A percentile compares a stretch with the other conserved stretches of the same genome.
phyloP scores from a whole-genome alignment of 2,888 invertebrate genomes.

The Epinotia ramella region DNA sequence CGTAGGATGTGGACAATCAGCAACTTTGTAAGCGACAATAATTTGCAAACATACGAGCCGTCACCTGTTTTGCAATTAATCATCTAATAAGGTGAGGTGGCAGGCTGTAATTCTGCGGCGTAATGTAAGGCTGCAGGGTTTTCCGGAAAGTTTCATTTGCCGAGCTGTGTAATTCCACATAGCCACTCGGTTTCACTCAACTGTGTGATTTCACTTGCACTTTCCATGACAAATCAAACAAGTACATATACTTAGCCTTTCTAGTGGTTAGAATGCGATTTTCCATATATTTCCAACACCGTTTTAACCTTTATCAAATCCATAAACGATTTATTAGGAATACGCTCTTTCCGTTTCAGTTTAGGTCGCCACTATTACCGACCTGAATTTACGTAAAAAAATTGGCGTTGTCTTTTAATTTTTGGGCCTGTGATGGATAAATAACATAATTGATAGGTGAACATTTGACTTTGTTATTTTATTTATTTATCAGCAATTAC shows the following conservation, averaged over 20 bases:
- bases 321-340: conserved; percentile 1
- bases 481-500: too few species aligned
- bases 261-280: conserved; percentile 29
- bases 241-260: conserved; percentile 16
- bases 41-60: conserved; percentile 11
- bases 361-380: not conserved
- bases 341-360: conserved; percentile 5
- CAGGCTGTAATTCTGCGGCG: conserved; percentile 27
- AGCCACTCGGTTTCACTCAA: conserved; percentile 49
- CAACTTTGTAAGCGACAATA: conserved; percentile 7
- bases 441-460: too few species aligned
- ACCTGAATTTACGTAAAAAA: not conserved
- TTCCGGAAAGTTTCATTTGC: conserved; percentile 44
- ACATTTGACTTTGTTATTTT: too few species aligned
- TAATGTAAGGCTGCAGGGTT: conserved; percentile 38
- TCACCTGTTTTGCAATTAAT: conserved; percentile 36
- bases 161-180: conserved; percentile 46
- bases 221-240: conserved; percentile 49
- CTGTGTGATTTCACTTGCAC: conserved; percentile 56
- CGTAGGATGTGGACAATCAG: conserved; percentile 13
- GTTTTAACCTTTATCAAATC: not conserved
- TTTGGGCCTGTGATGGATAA: too few species aligned
- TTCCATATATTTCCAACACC: conserved; percentile 21
- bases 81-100: conserved; percentile 32
- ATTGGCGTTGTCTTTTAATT: not conserved